Percentiles rank a stretch among this genome's conserved stretches.
These are phyloP conservation scores for Denticeps clupeoides DNA, from an alignment of 2,797 vertebrate genomes.

Conservation along the genomic window DNA sequence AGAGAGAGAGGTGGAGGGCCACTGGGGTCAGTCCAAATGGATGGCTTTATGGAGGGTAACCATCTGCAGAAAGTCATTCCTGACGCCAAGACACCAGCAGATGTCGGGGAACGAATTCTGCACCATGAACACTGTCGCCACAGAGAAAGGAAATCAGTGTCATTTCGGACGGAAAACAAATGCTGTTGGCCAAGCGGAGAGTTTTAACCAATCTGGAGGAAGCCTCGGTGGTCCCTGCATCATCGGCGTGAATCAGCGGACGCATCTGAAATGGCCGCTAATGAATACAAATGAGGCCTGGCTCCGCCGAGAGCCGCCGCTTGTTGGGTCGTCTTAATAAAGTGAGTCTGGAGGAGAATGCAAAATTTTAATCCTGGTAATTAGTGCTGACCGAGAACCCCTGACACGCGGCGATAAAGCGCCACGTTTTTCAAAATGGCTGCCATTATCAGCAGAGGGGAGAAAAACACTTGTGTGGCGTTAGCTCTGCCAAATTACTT, in stretches of 20 bases:
- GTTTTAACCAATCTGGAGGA: too few species aligned
- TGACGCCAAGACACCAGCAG: neutral
- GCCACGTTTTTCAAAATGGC: neutral
- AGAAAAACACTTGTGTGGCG: too few species aligned
- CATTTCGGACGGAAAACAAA: too few species aligned
- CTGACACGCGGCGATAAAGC: neutral
- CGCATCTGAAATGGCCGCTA: neutral
- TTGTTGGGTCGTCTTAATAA: neutral
- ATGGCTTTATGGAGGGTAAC: neutral
- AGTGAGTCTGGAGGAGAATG: too few species aligned
- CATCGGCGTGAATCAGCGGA: neutral
- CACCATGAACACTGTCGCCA: too few species aligned
- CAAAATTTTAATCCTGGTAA: too few species aligned
- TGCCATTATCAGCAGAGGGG: neutral
- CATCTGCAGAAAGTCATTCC: neutral
- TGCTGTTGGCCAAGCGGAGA: too few species aligned
- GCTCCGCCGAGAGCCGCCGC: neutral
- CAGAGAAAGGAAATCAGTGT: too few species aligned
- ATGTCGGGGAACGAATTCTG: neutral
- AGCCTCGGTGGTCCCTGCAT: neutral
- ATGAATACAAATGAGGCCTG: constrained; percentile 3
- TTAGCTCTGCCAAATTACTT: too few species aligned
- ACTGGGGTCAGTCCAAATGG: neutral
- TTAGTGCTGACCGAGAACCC: neutral
- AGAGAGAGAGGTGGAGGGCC: neutral